Evolutionary conservation across 2,797 vertebrate species (phyloP), one percentile per base, ranked within the genome.

Genomic region (Acanthopagrus latus): DNA sequence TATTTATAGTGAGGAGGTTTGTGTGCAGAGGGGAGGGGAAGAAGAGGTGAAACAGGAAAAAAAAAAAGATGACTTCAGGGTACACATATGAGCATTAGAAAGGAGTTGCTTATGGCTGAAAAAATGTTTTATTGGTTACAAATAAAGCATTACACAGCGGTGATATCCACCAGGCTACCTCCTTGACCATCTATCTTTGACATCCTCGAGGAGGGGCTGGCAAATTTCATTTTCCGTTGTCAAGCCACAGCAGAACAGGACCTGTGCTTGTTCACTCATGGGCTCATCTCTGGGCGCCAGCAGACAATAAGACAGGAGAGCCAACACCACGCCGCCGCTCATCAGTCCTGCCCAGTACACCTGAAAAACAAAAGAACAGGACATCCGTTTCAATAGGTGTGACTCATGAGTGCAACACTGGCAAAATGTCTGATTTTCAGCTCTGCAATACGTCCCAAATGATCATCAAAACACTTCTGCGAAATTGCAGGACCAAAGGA

Each of bases 311-410:
- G 97, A 96, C 64, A 97, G 91, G 50, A 96, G 85, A 64, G 96
- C 94, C 0, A 95, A 96, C 0, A 91, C 88, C 27, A 93, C 89
- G 6, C 93, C 94, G 12, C 95, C 96, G 6, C 95, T 93, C 81
- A 96, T 83, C 0, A 96, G 96, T 20, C 95, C 96, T 46, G 95
- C 95, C 96, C 96, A 97, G 88, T 95, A 97, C 51, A 97, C 94
- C 97, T 97, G 88, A 74, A 74, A 57, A 65, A 55, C 6, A 56
- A 41, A 46, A 57, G 55, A 76, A 8, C 1, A 68, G 51, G 10
- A 51, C 41, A 10, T 17, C 13, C 0, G 6, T 62, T 83, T 67
- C 47, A 83, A 64, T 6, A 48, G 27, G n/a, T 80, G 46, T 50
- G 41, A 72, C 29, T 59, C 48, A 64, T 29, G 7, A 60, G 48